Conservation (phyloP, 2,113 vertebrate genomes). For the Gopherus evgoodei region DNA sequence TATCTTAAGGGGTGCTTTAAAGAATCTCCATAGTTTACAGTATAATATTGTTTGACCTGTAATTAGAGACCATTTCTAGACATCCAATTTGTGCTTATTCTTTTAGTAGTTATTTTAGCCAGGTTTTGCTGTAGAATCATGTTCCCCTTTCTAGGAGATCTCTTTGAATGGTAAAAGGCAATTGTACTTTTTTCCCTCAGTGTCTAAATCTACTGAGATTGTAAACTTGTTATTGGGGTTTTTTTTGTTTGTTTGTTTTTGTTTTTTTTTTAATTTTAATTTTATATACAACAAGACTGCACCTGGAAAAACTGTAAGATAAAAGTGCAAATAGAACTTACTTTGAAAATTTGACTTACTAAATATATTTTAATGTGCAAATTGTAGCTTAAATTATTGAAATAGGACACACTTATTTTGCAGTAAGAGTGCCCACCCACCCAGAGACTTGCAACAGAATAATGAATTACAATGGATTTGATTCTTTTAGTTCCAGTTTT, state of each 20-base stretch:
- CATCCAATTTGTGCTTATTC: background rate
- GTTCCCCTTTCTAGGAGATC: background rate
- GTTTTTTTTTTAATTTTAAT: background rate
- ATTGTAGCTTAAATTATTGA: conserved; percentile 1
- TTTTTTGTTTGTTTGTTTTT: too few relatives aligned
- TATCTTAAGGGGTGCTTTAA: background rate
- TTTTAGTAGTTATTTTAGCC: background rate
- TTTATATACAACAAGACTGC: background rate
- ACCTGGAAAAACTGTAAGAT: background rate
- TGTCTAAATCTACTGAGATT: background rate
- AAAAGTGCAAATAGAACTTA: background rate
- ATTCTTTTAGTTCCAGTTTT: background rate
- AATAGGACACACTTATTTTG: conserved; percentile 8
- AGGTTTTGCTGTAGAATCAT: background rate
- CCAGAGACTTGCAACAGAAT: background rate
- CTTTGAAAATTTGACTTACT: conserved; percentile 1
- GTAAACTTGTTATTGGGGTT: background rate
- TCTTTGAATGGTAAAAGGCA: background rate
- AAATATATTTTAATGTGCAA: background rate
- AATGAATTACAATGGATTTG: background rate
- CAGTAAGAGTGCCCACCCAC: background rate
- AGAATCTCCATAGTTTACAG: background rate
- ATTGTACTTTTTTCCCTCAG: background rate
- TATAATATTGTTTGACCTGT: background rate
- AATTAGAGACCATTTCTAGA: background rate